phyloP scores from a whole-genome alignment of 2,888 invertebrate genomes.

The Balanococcus diminutus region DNA sequence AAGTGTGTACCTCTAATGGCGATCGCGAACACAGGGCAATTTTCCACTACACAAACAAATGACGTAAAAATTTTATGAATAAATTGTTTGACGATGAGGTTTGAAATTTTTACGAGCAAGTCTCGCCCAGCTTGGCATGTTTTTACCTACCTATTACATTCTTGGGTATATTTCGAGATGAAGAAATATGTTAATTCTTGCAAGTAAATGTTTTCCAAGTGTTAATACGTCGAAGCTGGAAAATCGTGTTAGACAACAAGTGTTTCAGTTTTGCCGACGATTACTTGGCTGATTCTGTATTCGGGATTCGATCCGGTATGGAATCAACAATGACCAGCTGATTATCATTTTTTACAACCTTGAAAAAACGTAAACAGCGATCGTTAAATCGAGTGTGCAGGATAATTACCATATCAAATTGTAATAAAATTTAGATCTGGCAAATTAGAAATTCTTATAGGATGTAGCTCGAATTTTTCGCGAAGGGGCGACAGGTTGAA shows the following conservation, averaged over 20 bases:
- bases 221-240: not conserved
- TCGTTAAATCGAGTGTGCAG: not conserved
- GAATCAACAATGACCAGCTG: not conserved
- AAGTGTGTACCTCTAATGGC: not conserved
- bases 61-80: not conserved
- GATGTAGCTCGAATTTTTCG: no score
- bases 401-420: not conserved
- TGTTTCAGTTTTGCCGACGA: not conserved
- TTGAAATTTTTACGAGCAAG: conserved; percentile 8
- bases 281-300: not conserved
- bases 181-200: not conserved
- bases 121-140: not conserved
- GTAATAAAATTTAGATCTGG: no score
- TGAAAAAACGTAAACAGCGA: not conserved
- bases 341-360: conserved; percentile 9
- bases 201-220: not conserved
- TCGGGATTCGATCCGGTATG: not conserved
- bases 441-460: no score
- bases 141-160: not conserved
- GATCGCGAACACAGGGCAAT: not conserved
- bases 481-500: no score
- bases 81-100: conserved; percentile 5
- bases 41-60: not conserved
- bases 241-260: not conserved
- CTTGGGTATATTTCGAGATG: not conserved